These are phyloP conservation scores for Naja naja DNA, from an alignment of 2,113 vertebrate genomes.

Conservation along the genomic window DNA sequence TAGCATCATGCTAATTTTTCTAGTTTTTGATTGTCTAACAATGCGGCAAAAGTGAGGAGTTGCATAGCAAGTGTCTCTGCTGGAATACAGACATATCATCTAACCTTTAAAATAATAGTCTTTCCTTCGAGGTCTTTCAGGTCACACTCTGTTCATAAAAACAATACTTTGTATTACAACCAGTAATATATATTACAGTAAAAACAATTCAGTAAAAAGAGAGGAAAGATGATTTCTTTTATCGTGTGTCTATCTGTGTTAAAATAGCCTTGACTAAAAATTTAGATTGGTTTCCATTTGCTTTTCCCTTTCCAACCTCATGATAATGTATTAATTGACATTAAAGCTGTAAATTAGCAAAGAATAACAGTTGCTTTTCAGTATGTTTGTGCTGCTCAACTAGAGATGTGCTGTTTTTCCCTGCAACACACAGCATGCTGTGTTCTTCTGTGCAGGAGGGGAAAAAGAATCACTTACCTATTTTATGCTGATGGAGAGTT, in stretches of 20 bases:
- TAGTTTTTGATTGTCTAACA: conserved; percentile 22
- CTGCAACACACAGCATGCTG: background rate
- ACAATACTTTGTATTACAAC: background rate
- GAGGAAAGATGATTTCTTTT: background rate
- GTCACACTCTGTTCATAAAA: conserved; percentile 38
- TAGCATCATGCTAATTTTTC: conserved; percentile 41
- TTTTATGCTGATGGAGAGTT: background rate
- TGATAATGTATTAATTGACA: conserved; percentile 28
- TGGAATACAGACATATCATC: conserved; percentile 23
- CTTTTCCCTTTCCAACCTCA: conserved; percentile 34
- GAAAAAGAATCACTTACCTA: background rate
- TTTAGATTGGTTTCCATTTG: conserved; percentile 18
- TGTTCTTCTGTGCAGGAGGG: background rate
- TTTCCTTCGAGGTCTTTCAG: conserved; percentile 26
- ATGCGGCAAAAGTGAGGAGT: conserved; percentile 28
- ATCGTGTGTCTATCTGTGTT: background rate
- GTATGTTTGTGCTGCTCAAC: conserved; percentile 2
- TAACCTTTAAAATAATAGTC: conserved; percentile 13
- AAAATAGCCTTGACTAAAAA: conserved; percentile 11
- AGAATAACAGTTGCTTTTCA: conserved; percentile 23
- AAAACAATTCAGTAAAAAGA: background rate
- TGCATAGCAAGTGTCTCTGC: conserved; percentile 31
- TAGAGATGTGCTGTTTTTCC: background rate
- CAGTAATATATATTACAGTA: background rate
- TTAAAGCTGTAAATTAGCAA: conserved; percentile 33